Evolutionary conservation across 2,888 invertebrate species (phyloP).

Genomic region (Loripinus fragilis): DNA sequence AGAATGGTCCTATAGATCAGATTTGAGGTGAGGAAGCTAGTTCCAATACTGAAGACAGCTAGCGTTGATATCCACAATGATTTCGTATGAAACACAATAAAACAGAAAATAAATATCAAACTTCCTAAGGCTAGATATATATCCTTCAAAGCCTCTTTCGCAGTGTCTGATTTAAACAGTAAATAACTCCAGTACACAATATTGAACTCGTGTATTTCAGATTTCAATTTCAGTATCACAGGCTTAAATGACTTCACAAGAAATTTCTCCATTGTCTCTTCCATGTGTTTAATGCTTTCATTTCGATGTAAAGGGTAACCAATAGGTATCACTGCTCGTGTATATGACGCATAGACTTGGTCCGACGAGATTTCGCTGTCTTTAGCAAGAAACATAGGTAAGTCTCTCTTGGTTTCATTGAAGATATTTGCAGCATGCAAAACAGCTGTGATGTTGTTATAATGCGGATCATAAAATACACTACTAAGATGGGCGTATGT

Average conservation of each 20-base stretch:
- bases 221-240: constrained; percentile 34
- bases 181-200: constrained; percentile 62
- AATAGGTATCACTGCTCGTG: constrained; percentile 59
- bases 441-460: constrained; percentile 63
- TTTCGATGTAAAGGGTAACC: constrained; percentile 61
- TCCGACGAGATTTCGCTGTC: constrained; percentile 41
- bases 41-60: constrained; percentile 66
- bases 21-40: constrained; percentile 71
- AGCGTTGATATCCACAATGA: constrained; percentile 69
- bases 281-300: constrained; percentile 44
- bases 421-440: constrained; percentile 61
- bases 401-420: constrained; percentile 53
- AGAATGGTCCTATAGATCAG: constrained; percentile 68
- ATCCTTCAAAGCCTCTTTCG: constrained; percentile 61
- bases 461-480: constrained; percentile 68
- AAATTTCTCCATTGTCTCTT: constrained; percentile 53
- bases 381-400: constrained; percentile 62
- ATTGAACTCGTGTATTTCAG: constrained; percentile 37
- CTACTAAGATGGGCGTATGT: constrained; percentile 58
- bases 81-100: constrained; percentile 69
- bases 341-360: constrained; percentile 46
- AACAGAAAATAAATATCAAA: constrained; percentile 66
- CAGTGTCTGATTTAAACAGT: constrained; percentile 62
- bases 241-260: constrained; percentile 53
- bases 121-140: constrained; percentile 64